Evolutionary conservation across 2,797 vertebrate genomes (phyloP).

Genomic region (Emydoidea blandingii): DNA sequence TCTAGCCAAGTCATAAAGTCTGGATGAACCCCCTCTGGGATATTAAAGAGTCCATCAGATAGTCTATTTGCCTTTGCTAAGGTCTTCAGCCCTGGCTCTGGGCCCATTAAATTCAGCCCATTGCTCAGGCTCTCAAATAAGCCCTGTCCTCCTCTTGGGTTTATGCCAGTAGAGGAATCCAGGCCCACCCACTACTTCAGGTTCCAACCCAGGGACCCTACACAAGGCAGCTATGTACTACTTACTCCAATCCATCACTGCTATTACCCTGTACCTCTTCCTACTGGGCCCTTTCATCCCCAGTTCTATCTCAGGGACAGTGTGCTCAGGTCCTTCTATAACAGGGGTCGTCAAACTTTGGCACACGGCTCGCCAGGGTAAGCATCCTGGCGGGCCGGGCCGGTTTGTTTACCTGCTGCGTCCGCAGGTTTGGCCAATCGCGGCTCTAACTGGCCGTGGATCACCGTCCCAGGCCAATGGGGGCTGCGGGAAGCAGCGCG

Average conservation of each 20-base stretch:
- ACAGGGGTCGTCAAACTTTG: too few species aligned
- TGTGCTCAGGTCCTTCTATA: background rate
- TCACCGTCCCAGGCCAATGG: too few species aligned
- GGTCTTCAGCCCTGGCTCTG: background rate
- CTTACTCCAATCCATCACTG: background rate
- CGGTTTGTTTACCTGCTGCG: too few species aligned
- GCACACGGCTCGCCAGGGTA: too few species aligned
- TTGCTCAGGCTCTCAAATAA: background rate
- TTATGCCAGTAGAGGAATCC: background rate
- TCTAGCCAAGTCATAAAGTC: background rate
- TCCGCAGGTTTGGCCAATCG: too few species aligned
- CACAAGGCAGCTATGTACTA: background rate
- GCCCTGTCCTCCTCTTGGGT: background rate
- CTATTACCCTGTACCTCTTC: background rate
- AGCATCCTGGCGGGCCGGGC: too few species aligned
- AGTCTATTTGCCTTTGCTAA: background rate
- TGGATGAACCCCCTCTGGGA: background rate
- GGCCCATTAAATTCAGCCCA: background rate
- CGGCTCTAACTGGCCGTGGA: rapidly evolving
- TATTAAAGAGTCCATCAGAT: background rate
- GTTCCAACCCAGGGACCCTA: background rate
- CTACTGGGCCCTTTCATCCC: background rate
- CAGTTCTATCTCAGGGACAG: background rate
- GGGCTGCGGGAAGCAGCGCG: too few species aligned
- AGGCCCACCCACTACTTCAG: background rate